Base-by-base conservation (phyloP, 1,140 invertebrate genomes). In the Grapholita molesta region DNA sequence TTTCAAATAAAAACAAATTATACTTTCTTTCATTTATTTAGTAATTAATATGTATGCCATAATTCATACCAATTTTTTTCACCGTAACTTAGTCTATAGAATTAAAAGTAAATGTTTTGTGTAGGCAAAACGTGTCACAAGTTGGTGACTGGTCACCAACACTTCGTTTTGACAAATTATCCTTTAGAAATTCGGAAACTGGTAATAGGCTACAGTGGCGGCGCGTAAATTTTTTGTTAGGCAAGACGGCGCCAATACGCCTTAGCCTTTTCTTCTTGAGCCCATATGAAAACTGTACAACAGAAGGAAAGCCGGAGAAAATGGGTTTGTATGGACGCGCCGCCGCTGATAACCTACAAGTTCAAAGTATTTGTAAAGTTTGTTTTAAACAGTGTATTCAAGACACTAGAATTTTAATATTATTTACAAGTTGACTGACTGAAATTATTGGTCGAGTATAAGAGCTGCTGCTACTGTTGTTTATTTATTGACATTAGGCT, bases 1-100 rank as follows among this genome's bases (percentile, higher is more conserved):
- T 66, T 66, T 18, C n/a, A 42, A 66, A 66, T 66, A 66, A 42
- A 5, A 38, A 38, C 35, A n/a, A 38, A n/a, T 38, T 38, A n/a
- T 38, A 15, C 12, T 5, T 38, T 38, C 15, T 38, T 38, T 38
- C 1, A n/a, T 38, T 38, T 38, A 38, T 38, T 38, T 38, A 38
- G 35, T 4, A 38, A 38, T 38, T 38, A 38, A 38, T 38, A 38
- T 35, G 33, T n/a, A 38, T 38, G 35, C n/a, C 12, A 38, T 7
- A 15, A n/a, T 15, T 38, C 35, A 38, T 15, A 38, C 35, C 35
- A n/a, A 38, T n/a, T 15, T 38, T 15, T 38, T 38, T 4, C 5
- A 38, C 35, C 8, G 35, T 6, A 38, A 38, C 35, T 38, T 38
- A 38, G 33, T 35, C 33, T 35, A 38, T 4, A 38, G 12, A 3